Evolutionary conservation across 2,113 vertebrate species (phyloP).

Genomic region (Coptodon rendalli): DNA sequence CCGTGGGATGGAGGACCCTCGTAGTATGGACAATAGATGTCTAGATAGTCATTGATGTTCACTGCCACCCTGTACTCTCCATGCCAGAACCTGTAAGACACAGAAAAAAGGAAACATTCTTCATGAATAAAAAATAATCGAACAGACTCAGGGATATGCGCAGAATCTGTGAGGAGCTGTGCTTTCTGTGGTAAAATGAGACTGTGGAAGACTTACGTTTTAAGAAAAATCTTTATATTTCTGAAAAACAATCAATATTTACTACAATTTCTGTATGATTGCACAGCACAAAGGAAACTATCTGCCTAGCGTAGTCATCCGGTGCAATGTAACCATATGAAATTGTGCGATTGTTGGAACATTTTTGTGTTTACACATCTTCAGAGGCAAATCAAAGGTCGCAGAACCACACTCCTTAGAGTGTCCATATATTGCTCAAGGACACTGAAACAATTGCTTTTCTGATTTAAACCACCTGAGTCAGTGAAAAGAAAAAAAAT

Average conservation of each 20-base stretch:
- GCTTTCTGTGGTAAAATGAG: not conserved
- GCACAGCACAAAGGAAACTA: not conserved
- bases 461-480: slow-evolving; percentile 5
- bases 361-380: not conserved
- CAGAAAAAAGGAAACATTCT: not conserved
- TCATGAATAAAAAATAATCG: not conserved
- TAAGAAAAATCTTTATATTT: not conserved
- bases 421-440: not conserved
- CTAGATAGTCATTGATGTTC: slow-evolving; percentile 96
- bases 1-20: slow-evolving; percentile 81
- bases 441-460: not conserved
- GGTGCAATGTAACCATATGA: not conserved
- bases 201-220: not conserved
- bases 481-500: not conserved
- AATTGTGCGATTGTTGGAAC: not conserved
- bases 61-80: slow-evolving; percentile 91
- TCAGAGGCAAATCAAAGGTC: not conserved
- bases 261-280: slow-evolving; percentile 17
- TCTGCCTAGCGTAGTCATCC: not conserved
- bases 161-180: not conserved
- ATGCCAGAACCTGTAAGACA: slow-evolving; percentile 81
- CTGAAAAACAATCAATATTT: slow-evolving; percentile 24
- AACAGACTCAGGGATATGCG: not conserved
- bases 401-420: not conserved
- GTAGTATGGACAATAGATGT: slow-evolving; percentile 96